Base-by-base conservation (phyloP, 1,140 invertebrate genomes). In the Cydia splendana region DNA sequence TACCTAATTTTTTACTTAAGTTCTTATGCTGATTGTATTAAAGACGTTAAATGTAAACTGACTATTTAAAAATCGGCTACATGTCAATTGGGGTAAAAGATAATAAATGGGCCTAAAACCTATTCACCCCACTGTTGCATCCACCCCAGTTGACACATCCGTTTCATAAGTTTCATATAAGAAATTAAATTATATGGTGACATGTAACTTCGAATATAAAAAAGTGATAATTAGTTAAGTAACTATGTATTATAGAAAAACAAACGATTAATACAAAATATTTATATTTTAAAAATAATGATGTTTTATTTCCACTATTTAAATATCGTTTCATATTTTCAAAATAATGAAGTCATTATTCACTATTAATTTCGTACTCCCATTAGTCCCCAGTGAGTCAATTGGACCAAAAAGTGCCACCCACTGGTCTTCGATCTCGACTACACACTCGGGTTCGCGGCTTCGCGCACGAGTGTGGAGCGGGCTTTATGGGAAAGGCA, bases 151-250 rank as follows among this genome's bases (percentile, higher is more conserved):
- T 53, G n/a, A n/a, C n/a, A 53, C 12, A n/a, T 18, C 51, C 51
- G n/a, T n/a, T 18, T 53, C 13, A n/a, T 18, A 53, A 53, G 15
- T 53, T 53, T 53, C 51, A 18, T 53, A 53, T 7, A 48, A 48
- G 10, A 48, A 12, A 53, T 53, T 7, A 53, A 62, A 62, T 62
- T 12, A 7, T 62, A 62, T 62, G 57, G 57, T 62, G 13, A 45
- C 30, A 71, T 71, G 38, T 71, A 71, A 71, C 34, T 34, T 38
- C 34, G 34, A 71, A n/a, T 71, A 71, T 71, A 38, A 77, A 51
- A 82, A 79, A 82, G 79, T 81, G 81, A 84, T 84, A 82, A 80
- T 53, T 84, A 82, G 82, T 76, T 76, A 79, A 79, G 81, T 77
- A 75, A 71, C 34, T 71, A 71, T 71, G 67, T 71, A 71, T 71